These are phyloP conservation scores for Seira ritae DNA, from an alignment of 2,888 invertebrate genomes.

Conservation along the genomic window DNA sequence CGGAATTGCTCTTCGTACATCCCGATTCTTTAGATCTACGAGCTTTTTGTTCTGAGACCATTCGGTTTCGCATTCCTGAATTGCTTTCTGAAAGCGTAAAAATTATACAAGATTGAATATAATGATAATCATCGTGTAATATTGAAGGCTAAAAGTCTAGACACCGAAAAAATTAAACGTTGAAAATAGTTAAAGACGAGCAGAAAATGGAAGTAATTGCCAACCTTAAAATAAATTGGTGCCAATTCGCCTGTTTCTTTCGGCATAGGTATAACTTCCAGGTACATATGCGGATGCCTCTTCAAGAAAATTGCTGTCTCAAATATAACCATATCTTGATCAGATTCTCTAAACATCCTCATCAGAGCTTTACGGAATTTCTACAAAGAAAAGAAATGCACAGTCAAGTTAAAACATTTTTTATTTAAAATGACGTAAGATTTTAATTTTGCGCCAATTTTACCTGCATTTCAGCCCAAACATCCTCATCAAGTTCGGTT, in stretches of 20 bases:
- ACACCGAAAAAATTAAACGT: not conserved
- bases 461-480: constrained; percentile 91
- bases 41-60: constrained; percentile 97
- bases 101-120: not conserved
- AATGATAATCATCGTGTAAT: too few species aligned
- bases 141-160: not conserved
- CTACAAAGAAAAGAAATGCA: constrained; percentile 76
- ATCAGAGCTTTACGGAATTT: constrained; percentile 86
- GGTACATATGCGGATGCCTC: constrained; percentile 87
- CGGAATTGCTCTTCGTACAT: constrained; percentile 89
- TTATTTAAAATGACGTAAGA: too few species aligned
- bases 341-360: constrained; percentile 83
- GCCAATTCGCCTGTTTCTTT: constrained; percentile 90
- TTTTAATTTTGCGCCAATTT: too few species aligned
- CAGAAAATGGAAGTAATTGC: constrained; percentile 4
- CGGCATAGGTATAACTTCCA: constrained; percentile 93
- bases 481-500: constrained; percentile 94
- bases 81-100: constrained; percentile 85
- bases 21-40: constrained; percentile 82
- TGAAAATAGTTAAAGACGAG: not conserved
- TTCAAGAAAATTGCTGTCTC: constrained; percentile 88
- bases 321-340: constrained; percentile 91
- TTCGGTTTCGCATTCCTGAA: constrained; percentile 95
- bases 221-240: constrained; percentile 94
- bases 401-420: not conserved